Evolutionary conservation across 1,140 invertebrate genomes (phyloP).

Genomic region (Drosophila ercepeae): DNA sequence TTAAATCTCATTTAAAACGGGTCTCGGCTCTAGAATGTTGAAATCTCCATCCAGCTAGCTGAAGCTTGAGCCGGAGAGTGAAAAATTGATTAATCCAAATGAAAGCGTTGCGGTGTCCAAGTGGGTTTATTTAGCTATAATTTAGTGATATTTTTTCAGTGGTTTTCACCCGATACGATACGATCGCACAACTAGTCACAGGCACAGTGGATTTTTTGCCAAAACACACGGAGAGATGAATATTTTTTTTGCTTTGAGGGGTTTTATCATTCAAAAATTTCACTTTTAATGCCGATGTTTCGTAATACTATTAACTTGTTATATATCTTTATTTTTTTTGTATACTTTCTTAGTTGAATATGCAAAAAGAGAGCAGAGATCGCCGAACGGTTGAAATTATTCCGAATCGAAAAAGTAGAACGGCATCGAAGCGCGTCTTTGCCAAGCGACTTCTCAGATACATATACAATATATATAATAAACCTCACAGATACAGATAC

Average conservation of each 20-base stretch:
- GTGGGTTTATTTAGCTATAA: slow-evolving; percentile 39
- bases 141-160: slow-evolving; percentile 22
- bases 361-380: slow-evolving; percentile 24
- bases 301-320: slow-evolving; percentile 42
- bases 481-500: slow-evolving; percentile 10
- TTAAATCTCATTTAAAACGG: slow-evolving; percentile 76
- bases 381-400: slow-evolving; percentile 34
- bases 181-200: slow-evolving; percentile 39
- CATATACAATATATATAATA: not conserved
- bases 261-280: slow-evolving; percentile 35
- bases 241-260: slow-evolving; percentile 51
- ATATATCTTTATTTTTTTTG: slow-evolving; percentile 29
- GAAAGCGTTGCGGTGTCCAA: slow-evolving; percentile 41
- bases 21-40: slow-evolving; percentile 59
- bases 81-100: slow-evolving; percentile 71
- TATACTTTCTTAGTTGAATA: slow-evolving; percentile 19
- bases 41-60: slow-evolving; percentile 26
- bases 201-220: slow-evolving; percentile 44
- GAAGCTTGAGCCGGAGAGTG: slow-evolving; percentile 10
- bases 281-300: slow-evolving; percentile 52
- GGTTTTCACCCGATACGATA: slow-evolving; percentile 43
- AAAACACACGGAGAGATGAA: slow-evolving; percentile 54
- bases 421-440: slow-evolving; percentile 55
- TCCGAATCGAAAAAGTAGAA: slow-evolving; percentile 52
- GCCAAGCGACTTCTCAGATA: slow-evolving; percentile 7